Evolutionary conservation across 2,113 vertebrate species (phyloP).

Genomic region (Forbesichthys papilliferus): DNA sequence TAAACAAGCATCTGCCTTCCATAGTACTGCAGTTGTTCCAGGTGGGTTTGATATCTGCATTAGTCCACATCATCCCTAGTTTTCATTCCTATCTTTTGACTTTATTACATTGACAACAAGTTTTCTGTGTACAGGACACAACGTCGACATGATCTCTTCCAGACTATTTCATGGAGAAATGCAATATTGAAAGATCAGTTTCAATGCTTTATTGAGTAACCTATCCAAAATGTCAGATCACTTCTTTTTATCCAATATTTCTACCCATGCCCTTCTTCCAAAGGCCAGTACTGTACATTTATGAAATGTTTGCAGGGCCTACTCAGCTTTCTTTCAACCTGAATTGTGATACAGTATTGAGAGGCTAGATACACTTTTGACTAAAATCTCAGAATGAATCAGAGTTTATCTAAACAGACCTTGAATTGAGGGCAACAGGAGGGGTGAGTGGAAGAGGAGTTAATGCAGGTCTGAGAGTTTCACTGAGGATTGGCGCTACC

Average conservation of each 20-base stretch:
- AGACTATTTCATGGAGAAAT: conserved; percentile 23
- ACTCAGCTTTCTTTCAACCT: conserved; percentile 37
- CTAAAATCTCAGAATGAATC: conserved; percentile 32
- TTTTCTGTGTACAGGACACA: background rate
- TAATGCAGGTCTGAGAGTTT: conserved; percentile 50
- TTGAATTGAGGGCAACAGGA: conserved; percentile 42
- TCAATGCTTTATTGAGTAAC: conserved; percentile 7
- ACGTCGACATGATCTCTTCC: background rate
- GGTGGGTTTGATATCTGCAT: too few relatives aligned
- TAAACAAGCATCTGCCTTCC: too few relatives aligned
- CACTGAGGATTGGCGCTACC: conserved; percentile 41
- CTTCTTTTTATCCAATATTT: conserved; percentile 38
- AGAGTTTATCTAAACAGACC: conserved; percentile 33
- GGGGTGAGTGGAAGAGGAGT: conserved; percentile 31
- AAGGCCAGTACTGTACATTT: conserved; percentile 56
- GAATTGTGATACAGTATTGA: conserved; percentile 24
- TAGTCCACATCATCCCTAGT: too few relatives aligned
- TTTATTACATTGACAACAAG: conserved; percentile 17
- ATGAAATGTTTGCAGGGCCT: conserved; percentile 39
- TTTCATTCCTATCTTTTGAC: background rate
- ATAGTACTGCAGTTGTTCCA: too few relatives aligned
- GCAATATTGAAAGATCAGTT: conserved; percentile 26
- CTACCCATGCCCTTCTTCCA: conserved; percentile 51
- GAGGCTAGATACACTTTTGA: conserved; percentile 22
- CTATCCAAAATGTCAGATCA: conserved; percentile 56